phyloP scores from a whole-genome alignment of 2,888 invertebrate genomes.

The Amblyteles armatorius region DNA sequence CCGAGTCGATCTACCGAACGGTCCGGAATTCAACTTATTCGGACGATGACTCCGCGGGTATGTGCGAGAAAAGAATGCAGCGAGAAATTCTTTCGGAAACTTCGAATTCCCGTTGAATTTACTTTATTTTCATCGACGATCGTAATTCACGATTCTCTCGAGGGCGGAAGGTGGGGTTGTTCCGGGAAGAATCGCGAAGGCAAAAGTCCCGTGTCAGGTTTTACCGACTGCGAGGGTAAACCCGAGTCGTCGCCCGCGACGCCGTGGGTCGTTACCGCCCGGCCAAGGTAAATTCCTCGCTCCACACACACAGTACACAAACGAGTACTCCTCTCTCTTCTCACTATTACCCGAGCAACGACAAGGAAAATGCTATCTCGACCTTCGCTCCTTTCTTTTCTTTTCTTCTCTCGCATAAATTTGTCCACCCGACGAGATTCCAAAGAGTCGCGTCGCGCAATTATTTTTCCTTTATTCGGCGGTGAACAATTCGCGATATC shows the following conservation, averaged over 20 bases:
- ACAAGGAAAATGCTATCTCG: slow-evolving; percentile 62
- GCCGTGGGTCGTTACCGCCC: slow-evolving; percentile 62
- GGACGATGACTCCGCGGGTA: not conserved
- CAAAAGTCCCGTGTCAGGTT: slow-evolving; percentile 8
- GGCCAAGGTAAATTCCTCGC: slow-evolving; percentile 58
- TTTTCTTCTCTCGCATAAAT: slow-evolving; percentile 61
- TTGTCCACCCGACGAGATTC: slow-evolving; percentile 59
- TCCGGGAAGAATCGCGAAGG: slow-evolving; percentile 15
- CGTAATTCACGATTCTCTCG: slow-evolving; percentile 59
- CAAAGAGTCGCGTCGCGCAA: slow-evolving; percentile 46
- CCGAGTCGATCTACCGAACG: not conserved
- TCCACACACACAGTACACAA: slow-evolving; percentile 48
- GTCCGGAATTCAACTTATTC: not conserved
- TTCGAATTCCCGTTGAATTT: slow-evolving; percentile 42
- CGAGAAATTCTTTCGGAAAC: slow-evolving; percentile 30
- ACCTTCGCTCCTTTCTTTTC: slow-evolving; percentile 58
- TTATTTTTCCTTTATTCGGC: slow-evolving; percentile 56
- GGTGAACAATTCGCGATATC: slow-evolving; percentile 17
- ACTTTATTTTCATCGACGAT: slow-evolving; percentile 58
- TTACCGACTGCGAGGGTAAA: slow-evolving; percentile 35
- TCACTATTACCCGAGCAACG: slow-evolving; percentile 50
- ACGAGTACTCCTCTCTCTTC: slow-evolving; percentile 24
- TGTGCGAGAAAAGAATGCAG: slow-evolving; percentile 7
- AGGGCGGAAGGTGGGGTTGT: slow-evolving; percentile 3
- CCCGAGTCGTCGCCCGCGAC: slow-evolving; percentile 29